Conservation (phyloP, 35 echinoderm and acorn worm genomes). For the Anneissia japonica region DNA sequence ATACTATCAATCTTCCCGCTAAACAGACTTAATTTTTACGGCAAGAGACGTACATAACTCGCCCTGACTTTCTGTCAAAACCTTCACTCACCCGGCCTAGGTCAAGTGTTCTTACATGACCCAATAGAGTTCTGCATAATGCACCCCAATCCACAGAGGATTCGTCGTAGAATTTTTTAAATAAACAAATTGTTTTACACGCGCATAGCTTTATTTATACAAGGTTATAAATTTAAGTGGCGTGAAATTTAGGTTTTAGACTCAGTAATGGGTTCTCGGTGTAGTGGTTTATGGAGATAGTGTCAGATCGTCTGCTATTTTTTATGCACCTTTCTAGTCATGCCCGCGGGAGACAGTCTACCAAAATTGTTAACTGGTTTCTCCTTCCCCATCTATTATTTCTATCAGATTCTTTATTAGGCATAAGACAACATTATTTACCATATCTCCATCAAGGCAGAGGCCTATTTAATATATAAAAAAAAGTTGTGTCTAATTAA, state of each 20-base stretch:
- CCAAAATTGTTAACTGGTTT: too few species aligned
- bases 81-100: neutral
- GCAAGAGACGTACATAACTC: neutral
- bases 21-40: neutral
- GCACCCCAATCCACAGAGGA: neutral
- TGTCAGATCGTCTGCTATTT: neutral
- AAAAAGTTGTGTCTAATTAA: too few species aligned
- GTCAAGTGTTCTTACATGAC: neutral
- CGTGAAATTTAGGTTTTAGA: neutral
- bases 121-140: neutral
- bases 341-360: too few species aligned
- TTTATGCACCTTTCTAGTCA: too few species aligned
- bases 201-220: neutral
- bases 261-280: neutral
- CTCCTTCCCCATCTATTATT: too few species aligned
- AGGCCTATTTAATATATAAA: too few species aligned
- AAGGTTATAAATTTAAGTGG: neutral
- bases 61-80: neutral
- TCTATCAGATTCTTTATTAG: too few species aligned
- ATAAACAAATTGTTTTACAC: conserved; percentile 2
- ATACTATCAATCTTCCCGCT: neutral
- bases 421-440: too few species aligned
- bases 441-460: too few species aligned
- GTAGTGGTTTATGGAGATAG: neutral
- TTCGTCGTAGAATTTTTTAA: neutral